Base-by-base conservation (phyloP, 2,113 vertebrate species). In the Thymallus thymallus region DNA sequence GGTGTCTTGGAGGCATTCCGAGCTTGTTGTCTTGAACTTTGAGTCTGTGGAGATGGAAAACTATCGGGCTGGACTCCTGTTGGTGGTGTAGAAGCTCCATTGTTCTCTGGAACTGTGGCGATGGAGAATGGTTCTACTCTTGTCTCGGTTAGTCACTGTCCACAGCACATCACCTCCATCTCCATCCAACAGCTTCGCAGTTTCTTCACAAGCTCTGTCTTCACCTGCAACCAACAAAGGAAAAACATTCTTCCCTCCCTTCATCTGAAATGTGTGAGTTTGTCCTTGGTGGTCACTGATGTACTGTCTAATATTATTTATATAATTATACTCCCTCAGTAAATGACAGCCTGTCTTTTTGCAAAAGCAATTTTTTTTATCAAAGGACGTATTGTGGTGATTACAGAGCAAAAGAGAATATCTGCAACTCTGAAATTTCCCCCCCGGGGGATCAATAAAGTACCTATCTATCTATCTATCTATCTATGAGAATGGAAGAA, bases 171-270 rank as follows among this genome's bases (percentile, higher is more conserved):
- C 0, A 14, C 69, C 0, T 85, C 86, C 10, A 88, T 79, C 55
- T 93, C 86, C 1, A 87, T 82, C 72, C 91, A 93, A 93, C 92
- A 94, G 73, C 88, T 90, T 77, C 87, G 84, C 86, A 94, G 84
- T 66, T 93, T 94, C 84, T 93, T 94, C 85, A 77, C 91, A 78
- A 95, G 84, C 85, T 95, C 94, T 0, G 88, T 90, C 71, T 93
- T 92, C 18, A 94, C 94, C 94, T 95, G 83, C 30, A 78, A 0
- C 6, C 56, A 71, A 60, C 20, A 60, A n/a, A 60, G 56, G n/a
- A 60, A 60, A 23, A 10, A n/a, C 16, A 55, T 55, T 55, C 18
- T 18, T 20, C 16, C 13, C 14, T 55, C 51, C 51, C 13, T 55
- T 55, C 18, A 55, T 3, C 35, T 41, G 35, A 41, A 41, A 41